A percentile compares a stretch with the other conserved stretches of the same genome.
These are phyloP conservation scores for Bufo gargarizans DNA, from an alignment of 2,113 vertebrate genomes.

Conservation along the genomic window DNA sequence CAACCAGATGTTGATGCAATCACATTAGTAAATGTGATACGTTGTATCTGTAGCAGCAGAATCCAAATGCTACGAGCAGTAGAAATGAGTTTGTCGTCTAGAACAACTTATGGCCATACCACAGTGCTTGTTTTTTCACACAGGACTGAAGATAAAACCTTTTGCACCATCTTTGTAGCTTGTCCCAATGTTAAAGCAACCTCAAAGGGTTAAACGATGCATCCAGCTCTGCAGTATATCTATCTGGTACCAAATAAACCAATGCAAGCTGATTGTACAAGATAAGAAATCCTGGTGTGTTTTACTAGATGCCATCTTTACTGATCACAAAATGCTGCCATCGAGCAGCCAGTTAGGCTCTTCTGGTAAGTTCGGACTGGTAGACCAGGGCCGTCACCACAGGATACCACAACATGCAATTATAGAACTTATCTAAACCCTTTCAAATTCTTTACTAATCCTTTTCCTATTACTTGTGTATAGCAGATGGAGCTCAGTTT, in stretches of 20 bases:
- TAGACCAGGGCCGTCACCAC: too few species aligned
- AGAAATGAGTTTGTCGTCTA: too few species aligned
- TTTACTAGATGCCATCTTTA: neutral
- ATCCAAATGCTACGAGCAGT: too few species aligned
- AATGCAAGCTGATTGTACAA: neutral
- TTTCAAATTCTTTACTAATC: too few species aligned
- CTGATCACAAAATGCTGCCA: neutral
- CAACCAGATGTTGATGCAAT: too few species aligned
- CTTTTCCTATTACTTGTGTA: too few species aligned
- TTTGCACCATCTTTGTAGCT: neutral
- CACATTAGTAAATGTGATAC: too few species aligned
- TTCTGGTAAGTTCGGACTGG: neutral
- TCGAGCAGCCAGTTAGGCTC: neutral
- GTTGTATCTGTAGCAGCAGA: neutral
- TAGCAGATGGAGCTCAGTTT: too few species aligned
- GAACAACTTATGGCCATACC: too few species aligned
- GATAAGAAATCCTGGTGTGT: neutral
- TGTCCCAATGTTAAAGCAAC: neutral
- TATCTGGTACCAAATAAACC: neutral
- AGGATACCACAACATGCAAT: too few species aligned
- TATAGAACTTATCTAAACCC: too few species aligned
- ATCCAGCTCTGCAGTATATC: neutral
- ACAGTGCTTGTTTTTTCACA: neutral
- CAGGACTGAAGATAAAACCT: neutral
- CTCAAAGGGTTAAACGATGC: neutral